Conservation (phyloP, 2,113 vertebrate species). For the Ptyas mucosa region DNA sequence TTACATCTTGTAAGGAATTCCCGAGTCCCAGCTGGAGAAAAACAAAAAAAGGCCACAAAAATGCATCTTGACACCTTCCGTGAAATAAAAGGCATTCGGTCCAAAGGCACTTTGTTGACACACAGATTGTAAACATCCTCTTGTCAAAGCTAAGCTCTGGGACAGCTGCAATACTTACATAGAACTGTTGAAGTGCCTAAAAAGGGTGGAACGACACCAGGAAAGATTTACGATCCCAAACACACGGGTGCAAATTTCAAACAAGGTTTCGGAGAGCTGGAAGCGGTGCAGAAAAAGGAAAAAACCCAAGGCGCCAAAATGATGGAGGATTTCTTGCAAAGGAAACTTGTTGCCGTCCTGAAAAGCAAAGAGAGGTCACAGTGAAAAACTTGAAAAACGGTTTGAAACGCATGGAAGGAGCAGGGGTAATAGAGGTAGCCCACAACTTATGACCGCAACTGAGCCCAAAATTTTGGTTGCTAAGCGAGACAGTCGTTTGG, state of each 20-base stretch:
- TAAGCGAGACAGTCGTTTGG: too few species aligned
- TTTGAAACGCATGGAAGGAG: neutral
- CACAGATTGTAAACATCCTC: neutral
- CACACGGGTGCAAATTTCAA: neutral
- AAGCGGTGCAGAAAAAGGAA: too few species aligned
- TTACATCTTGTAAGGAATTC: neutral
- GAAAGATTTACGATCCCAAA: neutral
- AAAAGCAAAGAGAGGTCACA: neutral
- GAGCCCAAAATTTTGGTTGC: too few species aligned
- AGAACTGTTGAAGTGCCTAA: conserved; percentile 7
- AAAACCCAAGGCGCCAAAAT: neutral
- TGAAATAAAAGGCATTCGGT: neutral
- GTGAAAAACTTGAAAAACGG: neutral
- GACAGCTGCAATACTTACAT: neutral
- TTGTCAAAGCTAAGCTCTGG: neutral
- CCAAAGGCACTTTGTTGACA: neutral
- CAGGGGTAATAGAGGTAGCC: neutral
- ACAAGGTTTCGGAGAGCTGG: neutral
- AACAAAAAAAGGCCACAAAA: neutral
- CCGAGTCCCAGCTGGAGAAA: neutral
- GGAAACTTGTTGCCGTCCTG: neutral
- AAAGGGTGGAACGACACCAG: neutral
- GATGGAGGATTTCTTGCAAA: neutral
- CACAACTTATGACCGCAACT: too few species aligned
- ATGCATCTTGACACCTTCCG: neutral